Percentiles rank a stretch among this genome's conserved stretches.
Conservation (phyloP, 37 sponge, comb jelly and placozoan genomes). For the Oscarella lobularis region DNA sequence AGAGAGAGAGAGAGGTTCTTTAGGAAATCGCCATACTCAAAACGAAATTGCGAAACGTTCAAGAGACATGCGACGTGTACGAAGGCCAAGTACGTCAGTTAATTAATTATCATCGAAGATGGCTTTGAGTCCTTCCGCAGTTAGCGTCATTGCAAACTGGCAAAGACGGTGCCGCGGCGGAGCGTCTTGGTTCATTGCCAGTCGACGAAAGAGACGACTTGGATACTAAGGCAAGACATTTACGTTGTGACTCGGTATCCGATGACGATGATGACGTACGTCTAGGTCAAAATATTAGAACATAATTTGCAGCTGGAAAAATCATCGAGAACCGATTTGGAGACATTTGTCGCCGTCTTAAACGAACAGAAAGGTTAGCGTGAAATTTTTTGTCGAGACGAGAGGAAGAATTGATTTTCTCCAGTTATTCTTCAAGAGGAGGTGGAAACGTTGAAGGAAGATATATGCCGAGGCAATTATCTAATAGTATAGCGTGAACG, state of each 20-base stretch:
- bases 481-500: background rate
- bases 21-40: background rate
- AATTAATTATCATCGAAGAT: no score
- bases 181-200: no score
- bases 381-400: no score
- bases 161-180: no score
- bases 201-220: no score
- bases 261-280: no score
- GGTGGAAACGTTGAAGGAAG: background rate
- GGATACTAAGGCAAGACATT: no score
- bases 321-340: background rate
- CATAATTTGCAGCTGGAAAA: background rate
- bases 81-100: background rate
- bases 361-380: background rate
- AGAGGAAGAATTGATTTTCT: background rate
- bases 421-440: background rate
- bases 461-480: background rate
- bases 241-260: no score
- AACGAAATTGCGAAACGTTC: background rate
- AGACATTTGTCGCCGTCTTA: background rate
- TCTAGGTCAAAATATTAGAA: background rate
- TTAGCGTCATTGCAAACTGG: no score
- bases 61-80: background rate
- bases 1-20: background rate
- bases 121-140: no score